Conservation (phyloP, 64 coral and sea anemone species). For the Pocillopora verrucosa region DNA sequence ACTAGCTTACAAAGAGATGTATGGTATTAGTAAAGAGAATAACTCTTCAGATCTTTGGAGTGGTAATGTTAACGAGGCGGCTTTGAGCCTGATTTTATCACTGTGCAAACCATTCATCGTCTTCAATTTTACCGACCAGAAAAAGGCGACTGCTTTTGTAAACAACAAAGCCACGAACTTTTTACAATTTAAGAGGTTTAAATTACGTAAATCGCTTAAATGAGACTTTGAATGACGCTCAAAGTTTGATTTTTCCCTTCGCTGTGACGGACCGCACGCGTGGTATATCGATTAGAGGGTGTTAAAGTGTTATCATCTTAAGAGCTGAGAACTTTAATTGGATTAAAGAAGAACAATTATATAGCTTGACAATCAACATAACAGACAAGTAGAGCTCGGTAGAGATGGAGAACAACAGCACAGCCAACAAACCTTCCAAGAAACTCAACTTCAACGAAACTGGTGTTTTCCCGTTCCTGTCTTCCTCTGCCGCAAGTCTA, state of each 20-base stretch:
- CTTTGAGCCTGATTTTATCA: slow-evolving; percentile 4
- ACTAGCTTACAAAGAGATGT: too few relatives aligned
- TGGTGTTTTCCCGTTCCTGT: background rate
- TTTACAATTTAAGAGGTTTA: background rate
- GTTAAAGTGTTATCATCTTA: slow-evolving; percentile 49
- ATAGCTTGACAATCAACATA: background rate
- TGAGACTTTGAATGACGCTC: background rate
- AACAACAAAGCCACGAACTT: background rate
- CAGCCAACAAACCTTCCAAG: background rate
- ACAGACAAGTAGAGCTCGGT: background rate
- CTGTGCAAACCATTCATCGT: background rate
- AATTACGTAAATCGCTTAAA: background rate
- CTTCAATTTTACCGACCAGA: background rate
- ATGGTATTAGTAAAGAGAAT: too few relatives aligned
- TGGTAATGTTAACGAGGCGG: too few relatives aligned
- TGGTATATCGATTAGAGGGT: slow-evolving; percentile 27
- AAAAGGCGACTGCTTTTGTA: slow-evolving; percentile 1
- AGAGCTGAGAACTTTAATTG: slow-evolving; percentile 40
- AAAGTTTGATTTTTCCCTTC: background rate
- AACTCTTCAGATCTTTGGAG: too few relatives aligned
- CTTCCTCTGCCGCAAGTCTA: background rate
- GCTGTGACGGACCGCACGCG: slow-evolving; percentile 53
- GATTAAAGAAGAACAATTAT: slow-evolving; percentile 30
- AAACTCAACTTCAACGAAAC: background rate
- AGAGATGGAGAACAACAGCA: slow-evolving; percentile 21